Conservation (phyloP, 2,797 vertebrate genomes). For the Margarornis squamiger region DNA sequence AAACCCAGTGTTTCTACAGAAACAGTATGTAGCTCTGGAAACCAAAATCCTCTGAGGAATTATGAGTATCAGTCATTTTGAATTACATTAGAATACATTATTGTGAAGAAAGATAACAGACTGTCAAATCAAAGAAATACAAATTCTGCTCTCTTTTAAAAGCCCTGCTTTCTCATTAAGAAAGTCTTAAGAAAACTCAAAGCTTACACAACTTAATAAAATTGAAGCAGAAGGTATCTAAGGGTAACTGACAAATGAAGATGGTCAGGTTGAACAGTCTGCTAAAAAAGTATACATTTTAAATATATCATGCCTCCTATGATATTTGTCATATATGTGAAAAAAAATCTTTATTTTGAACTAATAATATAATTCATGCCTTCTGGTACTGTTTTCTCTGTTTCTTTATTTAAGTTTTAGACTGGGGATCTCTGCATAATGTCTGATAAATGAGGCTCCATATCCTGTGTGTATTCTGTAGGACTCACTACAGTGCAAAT, state of each 20-base stretch:
- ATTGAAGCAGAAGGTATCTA: neutral
- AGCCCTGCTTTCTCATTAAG: neutral
- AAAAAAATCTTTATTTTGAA: neutral
- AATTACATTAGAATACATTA: constrained; percentile 7
- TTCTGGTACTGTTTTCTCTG: neutral
- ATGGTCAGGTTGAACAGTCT: neutral
- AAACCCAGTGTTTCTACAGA: constrained; percentile 3
- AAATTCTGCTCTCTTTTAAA: neutral
- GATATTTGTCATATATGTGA: neutral
- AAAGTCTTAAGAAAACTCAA: neutral
- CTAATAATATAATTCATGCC: neutral
- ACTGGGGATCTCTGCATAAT: neutral
- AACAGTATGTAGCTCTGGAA: constrained; percentile 25
- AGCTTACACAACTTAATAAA: neutral
- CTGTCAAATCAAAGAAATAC: constrained; percentile 19
- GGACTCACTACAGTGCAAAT: neutral
- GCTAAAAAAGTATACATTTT: neutral
- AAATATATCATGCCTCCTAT: neutral
- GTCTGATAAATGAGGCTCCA: neutral
- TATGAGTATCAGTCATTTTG: neutral
- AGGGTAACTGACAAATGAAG: neutral
- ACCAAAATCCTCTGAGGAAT: constrained; percentile 19
- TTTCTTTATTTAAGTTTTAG: neutral
- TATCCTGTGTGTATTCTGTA: neutral
- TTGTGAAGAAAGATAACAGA: constrained; percentile 9